Evolutionary conservation across 2,888 invertebrate species (phyloP).

Genomic region (Agrotis clavis): DNA sequence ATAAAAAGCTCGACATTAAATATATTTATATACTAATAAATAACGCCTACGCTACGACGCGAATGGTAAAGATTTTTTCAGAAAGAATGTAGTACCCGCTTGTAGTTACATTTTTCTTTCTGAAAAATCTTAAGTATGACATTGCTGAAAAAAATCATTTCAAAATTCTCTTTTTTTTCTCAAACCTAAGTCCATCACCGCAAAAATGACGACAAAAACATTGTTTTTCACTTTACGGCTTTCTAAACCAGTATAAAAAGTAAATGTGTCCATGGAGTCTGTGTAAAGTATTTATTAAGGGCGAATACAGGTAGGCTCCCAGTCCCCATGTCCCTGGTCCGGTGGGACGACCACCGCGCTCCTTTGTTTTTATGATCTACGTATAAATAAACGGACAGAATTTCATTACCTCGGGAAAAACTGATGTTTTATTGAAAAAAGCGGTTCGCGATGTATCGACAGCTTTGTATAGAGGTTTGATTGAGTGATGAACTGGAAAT

Average conservation of each 20-base stretch:
- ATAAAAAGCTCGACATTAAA: no score
- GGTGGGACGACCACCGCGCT: slow-evolving; percentile 70
- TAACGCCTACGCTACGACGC: no score
- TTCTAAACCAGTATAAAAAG: slow-evolving; percentile 72
- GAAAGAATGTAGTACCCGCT: no score
- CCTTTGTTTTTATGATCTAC: slow-evolving; percentile 75
- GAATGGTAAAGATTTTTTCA: no score
- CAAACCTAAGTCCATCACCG: slow-evolving; percentile 16
- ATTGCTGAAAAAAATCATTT: neutral
- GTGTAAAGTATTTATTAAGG: slow-evolving; percentile 83
- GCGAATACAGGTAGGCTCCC: slow-evolving; percentile 51
- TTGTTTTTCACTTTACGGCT: slow-evolving; percentile 71
- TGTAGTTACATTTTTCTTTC: no score
- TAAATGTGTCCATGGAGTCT: slow-evolving; percentile 68
- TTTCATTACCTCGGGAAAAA: slow-evolving; percentile 59
- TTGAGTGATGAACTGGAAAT: neutral
- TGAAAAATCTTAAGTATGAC: no score
- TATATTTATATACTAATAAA: no score
- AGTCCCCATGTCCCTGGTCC: slow-evolving; percentile 58
- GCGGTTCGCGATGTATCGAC: neutral
- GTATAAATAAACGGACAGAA: slow-evolving; percentile 56
- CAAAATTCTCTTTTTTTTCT: neutral
- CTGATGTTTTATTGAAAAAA: slow-evolving; percentile 22
- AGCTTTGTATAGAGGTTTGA: neutral
- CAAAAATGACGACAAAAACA: slow-evolving; percentile 48